A percentile compares a stretch with the other conserved stretches of the same genome.
Evolutionary conservation across 2,113 vertebrate genomes (phyloP).

Genomic region (Gymnogyps californianus): DNA sequence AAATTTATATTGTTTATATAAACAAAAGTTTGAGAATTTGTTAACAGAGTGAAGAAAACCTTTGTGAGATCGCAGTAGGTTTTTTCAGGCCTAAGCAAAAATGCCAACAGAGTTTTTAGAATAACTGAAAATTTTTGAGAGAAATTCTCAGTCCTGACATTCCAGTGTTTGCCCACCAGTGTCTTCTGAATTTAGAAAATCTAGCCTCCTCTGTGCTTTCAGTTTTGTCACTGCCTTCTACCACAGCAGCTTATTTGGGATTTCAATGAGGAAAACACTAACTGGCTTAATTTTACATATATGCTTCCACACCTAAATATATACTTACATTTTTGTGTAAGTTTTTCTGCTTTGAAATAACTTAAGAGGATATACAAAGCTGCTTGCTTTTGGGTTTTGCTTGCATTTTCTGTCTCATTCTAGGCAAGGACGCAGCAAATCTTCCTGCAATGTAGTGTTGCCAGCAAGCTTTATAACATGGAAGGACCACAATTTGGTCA

Average conservation of each 20-base stretch:
- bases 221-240: background rate
- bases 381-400: background rate
- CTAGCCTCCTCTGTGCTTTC: background rate
- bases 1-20: background rate
- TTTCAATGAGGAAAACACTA: background rate
- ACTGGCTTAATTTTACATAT: background rate
- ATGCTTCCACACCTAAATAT: background rate
- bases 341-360: background rate
- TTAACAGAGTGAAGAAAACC: background rate
- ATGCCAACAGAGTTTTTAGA: background rate
- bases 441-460: background rate
- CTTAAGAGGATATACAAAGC: background rate
- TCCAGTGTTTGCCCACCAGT: background rate
- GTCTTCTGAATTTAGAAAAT: background rate
- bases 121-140: background rate
- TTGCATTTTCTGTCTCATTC: background rate
- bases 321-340: background rate
- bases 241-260: background rate
- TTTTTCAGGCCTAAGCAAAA: background rate
- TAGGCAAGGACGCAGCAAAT: background rate
- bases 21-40: background rate
- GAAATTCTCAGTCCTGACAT: background rate
- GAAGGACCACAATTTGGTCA: background rate
- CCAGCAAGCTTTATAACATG: background rate
- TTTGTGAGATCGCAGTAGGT: background rate